Evolutionary conservation across 92 coral and sea anemone species (phyloP).

Genomic region (Phenganax subtilis): DNA sequence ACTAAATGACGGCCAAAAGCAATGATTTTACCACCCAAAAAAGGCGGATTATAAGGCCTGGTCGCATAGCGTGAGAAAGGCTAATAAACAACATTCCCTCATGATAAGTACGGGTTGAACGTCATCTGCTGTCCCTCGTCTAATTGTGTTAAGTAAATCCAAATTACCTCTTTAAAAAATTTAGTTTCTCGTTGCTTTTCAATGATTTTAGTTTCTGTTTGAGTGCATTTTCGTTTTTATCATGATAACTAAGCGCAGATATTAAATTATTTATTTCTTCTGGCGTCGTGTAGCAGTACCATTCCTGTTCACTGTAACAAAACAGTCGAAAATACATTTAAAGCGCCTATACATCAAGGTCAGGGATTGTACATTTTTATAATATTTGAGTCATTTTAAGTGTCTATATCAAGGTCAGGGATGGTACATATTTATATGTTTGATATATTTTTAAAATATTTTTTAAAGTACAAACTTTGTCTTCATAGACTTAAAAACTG

Average conservation of each 20-base stretch:
- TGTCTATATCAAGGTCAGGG: no score
- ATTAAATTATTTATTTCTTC: constrained; percentile 54
- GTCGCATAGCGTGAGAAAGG: not conserved
- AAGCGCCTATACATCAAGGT: no score
- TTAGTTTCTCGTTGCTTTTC: constrained; percentile 26
- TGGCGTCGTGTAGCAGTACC: constrained; percentile 66
- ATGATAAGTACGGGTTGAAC: no score
- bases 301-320: constrained; percentile 53
- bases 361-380: no score
- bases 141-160: no score
- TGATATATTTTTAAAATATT: no score
- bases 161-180: not conserved
- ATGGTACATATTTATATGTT: no score
- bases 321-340: not conserved
- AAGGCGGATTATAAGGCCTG: not conserved
- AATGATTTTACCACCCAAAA: no score
- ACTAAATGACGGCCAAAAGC: no score
- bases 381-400: no score
- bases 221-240: constrained; percentile 63
- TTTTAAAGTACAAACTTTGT: not conserved
- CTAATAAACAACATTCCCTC: no score
- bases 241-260: constrained; percentile 50
- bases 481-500: not conserved
- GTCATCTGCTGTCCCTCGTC: no score
- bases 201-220: constrained; percentile 49